These are phyloP conservation scores for Caenorhabditis tropicalis DNA, from an alignment of 1,140 invertebrate genomes.

Conservation along the genomic window DNA sequence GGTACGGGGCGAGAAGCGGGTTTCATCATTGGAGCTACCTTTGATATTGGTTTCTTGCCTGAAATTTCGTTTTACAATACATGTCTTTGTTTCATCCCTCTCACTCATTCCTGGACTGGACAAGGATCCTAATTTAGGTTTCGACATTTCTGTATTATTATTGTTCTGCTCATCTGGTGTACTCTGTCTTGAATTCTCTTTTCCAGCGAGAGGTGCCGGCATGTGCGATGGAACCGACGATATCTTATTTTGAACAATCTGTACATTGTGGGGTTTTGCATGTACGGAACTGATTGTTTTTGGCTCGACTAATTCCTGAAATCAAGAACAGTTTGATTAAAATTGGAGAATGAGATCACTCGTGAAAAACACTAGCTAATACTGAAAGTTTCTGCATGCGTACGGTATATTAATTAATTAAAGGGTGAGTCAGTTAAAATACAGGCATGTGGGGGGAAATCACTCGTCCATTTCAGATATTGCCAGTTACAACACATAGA, in stretches of 20 bases:
- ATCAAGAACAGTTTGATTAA: background rate
- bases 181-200: background rate
- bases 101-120: conserved; percentile 26
- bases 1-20: background rate
- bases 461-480: background rate
- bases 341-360: background rate
- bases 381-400: background rate
- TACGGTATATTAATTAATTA: background rate
- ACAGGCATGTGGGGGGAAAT: background rate
- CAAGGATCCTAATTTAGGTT: background rate
- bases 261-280: conserved; percentile 26
- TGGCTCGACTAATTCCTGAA: conserved; percentile 34
- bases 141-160: background rate
- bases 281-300: conserved; percentile 8
- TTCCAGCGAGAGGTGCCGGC: background rate
- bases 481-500: background rate
- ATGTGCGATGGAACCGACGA: conserved; percentile 23
- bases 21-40: conserved; percentile 23
- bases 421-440: background rate
- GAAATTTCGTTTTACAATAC: no score
- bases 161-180: conserved; percentile 30
- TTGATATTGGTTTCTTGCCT: conserved; percentile 7
- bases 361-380: background rate
- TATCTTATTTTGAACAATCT: conserved; percentile 40
- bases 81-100: background rate